Evolutionary conservation across 2,888 invertebrate genomes (phyloP).

Genomic region (Dynastes grantii): DNA sequence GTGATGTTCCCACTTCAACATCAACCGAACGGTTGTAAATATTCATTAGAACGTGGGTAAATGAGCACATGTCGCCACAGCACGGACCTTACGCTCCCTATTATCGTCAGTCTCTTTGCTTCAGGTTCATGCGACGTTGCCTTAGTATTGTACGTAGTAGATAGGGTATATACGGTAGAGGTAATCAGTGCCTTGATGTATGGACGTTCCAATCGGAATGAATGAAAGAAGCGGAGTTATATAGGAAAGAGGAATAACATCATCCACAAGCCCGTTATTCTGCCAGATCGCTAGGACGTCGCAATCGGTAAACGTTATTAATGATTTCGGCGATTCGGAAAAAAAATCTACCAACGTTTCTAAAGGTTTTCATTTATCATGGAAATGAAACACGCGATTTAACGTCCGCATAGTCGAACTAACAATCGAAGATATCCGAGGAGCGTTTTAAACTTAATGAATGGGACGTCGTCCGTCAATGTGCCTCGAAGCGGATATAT

Average conservation of each 20-base stretch:
- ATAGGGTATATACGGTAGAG: conserved; percentile 3
- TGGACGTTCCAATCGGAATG: conserved; percentile 37
- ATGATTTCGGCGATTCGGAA: conserved; percentile 48
- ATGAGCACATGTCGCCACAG: conserved; percentile 52
- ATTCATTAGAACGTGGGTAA: conserved; percentile 55
- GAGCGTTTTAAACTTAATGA: conserved; percentile 41
- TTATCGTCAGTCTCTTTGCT: conserved; percentile 48
- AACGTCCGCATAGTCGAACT: conserved; percentile 21
- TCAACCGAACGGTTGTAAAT: conserved; percentile 53
- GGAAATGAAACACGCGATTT: conserved; percentile 40
- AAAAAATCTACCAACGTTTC: conserved; percentile 47
- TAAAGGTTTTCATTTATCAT: conserved; percentile 47
- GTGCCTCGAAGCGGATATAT: conserved; percentile 31
- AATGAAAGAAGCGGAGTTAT: conserved; percentile 15
- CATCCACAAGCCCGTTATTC: not conserved
- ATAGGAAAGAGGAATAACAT: conserved; percentile 9
- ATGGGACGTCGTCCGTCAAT: conserved; percentile 35
- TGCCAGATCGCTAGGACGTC: not conserved
- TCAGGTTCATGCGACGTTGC: conserved; percentile 16
- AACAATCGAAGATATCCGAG: conserved; percentile 46
- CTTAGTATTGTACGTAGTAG: not conserved
- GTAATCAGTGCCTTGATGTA: conserved; percentile 43
- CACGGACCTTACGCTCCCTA: conserved; percentile 30
- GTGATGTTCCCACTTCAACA: conserved; percentile 29
- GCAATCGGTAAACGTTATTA: conserved; percentile 44